These are phyloP conservation scores for Acanthopleura granulata DNA, from an alignment of 2,888 invertebrate species.

Conservation along the genomic window DNA sequence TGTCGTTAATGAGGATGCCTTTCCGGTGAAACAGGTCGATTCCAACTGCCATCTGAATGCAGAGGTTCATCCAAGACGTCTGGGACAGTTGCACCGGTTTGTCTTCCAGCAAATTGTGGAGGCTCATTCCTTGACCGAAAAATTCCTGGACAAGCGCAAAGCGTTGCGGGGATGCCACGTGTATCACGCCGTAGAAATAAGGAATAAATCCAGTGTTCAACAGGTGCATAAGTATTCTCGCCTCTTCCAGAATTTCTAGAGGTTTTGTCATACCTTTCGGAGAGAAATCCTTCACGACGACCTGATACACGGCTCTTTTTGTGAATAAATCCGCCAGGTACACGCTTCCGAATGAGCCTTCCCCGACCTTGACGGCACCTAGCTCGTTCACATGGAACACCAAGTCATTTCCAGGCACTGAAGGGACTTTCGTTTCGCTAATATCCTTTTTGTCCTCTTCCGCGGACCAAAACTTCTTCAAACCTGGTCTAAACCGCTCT, in stretches of 20 bases:
- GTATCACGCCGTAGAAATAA: neutral
- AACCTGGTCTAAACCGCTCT: no score
- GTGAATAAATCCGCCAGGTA: conserved; percentile 7
- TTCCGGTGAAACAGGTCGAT: conserved; percentile 4
- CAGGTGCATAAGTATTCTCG: neutral
- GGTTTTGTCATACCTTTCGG: conserved; percentile 15
- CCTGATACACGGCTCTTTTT: neutral
- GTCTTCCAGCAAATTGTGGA: neutral
- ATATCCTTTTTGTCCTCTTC: neutral
- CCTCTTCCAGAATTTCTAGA: conserved; percentile 8
- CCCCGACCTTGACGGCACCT: neutral
- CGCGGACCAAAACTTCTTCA: neutral
- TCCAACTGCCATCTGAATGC: conserved; percentile 4
- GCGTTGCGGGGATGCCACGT: neutral
- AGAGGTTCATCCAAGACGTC: conserved; percentile 1
- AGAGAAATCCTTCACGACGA: conserved; percentile 15
- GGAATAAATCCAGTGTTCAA: conserved; percentile 5
- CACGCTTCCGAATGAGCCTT: conserved; percentile 9
- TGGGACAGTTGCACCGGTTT: neutral
- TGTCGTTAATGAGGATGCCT: conserved; percentile 15
- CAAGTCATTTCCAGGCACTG: neutral
- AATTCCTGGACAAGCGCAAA: conserved; percentile 8
- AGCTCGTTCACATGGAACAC: neutral
- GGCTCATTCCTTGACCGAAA: conserved; percentile 6
- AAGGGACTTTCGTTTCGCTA: neutral